These are phyloP conservation scores for Scaeva pyrastri DNA, from an alignment of 2,888 invertebrate genomes.

Conservation along the genomic window DNA sequence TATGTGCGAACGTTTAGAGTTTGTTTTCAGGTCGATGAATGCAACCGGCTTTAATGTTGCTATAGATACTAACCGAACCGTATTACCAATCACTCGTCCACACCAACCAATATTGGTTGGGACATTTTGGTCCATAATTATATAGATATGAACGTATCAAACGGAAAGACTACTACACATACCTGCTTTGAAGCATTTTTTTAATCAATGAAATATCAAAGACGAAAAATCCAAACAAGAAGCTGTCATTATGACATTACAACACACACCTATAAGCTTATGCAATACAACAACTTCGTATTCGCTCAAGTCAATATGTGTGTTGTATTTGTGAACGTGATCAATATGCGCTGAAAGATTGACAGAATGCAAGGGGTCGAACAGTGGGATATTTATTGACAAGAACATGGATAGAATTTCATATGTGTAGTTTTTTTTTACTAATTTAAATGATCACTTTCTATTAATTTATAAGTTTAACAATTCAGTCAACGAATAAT, in stretches of 20 bases:
- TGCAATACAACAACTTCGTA: conserved; percentile 56
- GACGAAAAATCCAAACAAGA: conserved; percentile 64
- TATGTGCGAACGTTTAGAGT: conserved; percentile 26
- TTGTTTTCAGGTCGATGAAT: conserved; percentile 50
- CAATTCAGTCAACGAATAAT: too few relatives aligned
- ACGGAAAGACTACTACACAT: conserved; percentile 2
- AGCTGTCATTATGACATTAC: conserved; percentile 73
- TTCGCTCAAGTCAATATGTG: conserved; percentile 27
- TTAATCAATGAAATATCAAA: conserved; percentile 69
- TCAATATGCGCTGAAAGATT: conserved; percentile 19
- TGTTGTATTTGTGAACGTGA: conserved; percentile 46
- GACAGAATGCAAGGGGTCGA: conserved; percentile 21
- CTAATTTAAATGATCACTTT: too few relatives aligned
- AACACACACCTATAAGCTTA: conserved; percentile 65
- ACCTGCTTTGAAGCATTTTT: conserved; percentile 47
- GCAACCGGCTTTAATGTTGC: conserved; percentile 44
- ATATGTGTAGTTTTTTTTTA: too few relatives aligned
- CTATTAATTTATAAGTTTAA: too few relatives aligned
- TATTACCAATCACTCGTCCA: conserved; percentile 62
- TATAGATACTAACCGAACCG: not conserved
- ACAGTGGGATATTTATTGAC: not conserved
- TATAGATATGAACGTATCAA: conserved; percentile 34
- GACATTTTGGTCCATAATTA: conserved; percentile 70
- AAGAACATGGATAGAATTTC: not conserved
- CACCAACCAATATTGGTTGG: conserved; percentile 54